Conservation (phyloP, 2,888 invertebrate genomes). For the Congeria kusceri region DNA sequence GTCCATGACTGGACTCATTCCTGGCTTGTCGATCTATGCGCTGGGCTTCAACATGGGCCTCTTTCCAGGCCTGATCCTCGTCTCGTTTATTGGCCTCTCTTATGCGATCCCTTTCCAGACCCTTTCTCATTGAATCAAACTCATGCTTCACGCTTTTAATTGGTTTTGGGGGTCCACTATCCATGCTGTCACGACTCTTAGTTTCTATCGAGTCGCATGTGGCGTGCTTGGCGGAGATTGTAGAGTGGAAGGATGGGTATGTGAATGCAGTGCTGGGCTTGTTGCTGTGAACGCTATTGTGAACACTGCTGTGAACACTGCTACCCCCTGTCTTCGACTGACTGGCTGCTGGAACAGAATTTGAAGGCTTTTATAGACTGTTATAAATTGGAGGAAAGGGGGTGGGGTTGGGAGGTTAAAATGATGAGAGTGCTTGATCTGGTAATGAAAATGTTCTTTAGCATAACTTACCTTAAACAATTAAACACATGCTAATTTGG, state of each 20-base stretch:
- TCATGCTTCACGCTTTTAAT: slow-evolving; percentile 49
- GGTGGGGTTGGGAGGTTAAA: no score
- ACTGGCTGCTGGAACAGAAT: neutral
- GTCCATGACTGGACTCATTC: slow-evolving; percentile 40
- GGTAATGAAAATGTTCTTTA: no score
- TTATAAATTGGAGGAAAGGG: no score
- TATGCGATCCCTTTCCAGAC: slow-evolving; percentile 34
- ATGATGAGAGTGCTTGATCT: no score
- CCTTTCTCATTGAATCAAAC: slow-evolving; percentile 49
- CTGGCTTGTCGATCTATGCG: slow-evolving; percentile 29
- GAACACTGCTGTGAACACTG: slow-evolving; percentile 25
- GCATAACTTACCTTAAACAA: no score
- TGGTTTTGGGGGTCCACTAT: slow-evolving; percentile 32
- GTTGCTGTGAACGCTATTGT: slow-evolving; percentile 45
- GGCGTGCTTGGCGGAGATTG: slow-evolving; percentile 47
- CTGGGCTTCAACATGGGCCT: slow-evolving; percentile 22
- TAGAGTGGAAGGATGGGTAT: slow-evolving; percentile 54
- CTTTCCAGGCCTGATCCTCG: slow-evolving; percentile 18
- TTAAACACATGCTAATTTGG: no score
- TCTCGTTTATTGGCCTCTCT: slow-evolving; percentile 35
- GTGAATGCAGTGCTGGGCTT: slow-evolving; percentile 39
- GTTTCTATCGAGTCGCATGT: slow-evolving; percentile 59
- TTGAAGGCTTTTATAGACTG: no score
- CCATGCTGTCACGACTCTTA: slow-evolving; percentile 49
- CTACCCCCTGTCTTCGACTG: neutral